These are phyloP conservation scores for Megastigmus dorsalis DNA, from an alignment of 2,888 invertebrate species.

Conservation along the genomic window DNA sequence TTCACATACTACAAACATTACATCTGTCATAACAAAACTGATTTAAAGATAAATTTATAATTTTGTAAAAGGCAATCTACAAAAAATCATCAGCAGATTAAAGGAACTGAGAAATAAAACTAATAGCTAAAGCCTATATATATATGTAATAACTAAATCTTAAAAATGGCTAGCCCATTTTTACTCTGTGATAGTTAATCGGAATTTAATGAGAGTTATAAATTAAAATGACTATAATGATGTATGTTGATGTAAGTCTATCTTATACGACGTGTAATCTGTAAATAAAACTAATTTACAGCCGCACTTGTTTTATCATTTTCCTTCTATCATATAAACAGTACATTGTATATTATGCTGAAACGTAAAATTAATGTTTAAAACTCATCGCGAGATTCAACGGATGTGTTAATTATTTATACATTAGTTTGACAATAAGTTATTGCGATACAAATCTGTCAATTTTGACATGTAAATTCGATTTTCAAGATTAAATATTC, in stretches of 20 bases:
- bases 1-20: constrained; percentile 3
- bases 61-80: constrained; percentile 9
- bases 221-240: constrained; percentile 40
- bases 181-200: constrained; percentile 55
- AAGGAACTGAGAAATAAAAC: background rate
- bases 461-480: too few relatives aligned
- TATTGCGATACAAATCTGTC: too few relatives aligned
- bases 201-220: constrained; percentile 42
- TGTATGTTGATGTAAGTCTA: constrained; percentile 46
- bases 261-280: constrained; percentile 28
- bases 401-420: too few relatives aligned
- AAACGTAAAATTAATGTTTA: too few relatives aligned
- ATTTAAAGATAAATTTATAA: constrained; percentile 14
- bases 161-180: constrained; percentile 50
- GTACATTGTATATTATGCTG: background rate
- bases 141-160: constrained; percentile 26
- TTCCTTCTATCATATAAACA: constrained; percentile 2
- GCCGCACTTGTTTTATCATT: constrained; percentile 2
- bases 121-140: constrained; percentile 15
- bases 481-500: too few relatives aligned
- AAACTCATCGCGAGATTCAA: too few relatives aligned
- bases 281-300: constrained; percentile 53
- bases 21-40: background rate
- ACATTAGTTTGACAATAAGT: too few relatives aligned
- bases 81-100: background rate